Evolutionary conservation across 2,113 vertebrate genomes (phyloP).

Genomic region (Dipodomys merriami): DNA sequence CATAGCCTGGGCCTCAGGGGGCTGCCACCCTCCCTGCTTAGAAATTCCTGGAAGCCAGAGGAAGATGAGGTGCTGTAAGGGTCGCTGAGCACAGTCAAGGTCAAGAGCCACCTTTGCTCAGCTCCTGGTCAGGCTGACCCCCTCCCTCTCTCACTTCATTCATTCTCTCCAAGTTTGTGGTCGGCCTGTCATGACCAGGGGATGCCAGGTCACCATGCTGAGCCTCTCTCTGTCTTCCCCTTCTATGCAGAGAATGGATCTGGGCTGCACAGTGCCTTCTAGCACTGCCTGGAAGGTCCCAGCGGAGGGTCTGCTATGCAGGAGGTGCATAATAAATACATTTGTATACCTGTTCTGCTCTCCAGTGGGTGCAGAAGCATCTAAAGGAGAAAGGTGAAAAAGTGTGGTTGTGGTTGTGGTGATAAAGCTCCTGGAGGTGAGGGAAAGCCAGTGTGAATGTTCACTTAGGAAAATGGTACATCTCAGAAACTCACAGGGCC

Average conservation of each 20-base stretch:
- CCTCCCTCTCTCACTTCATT: neutral
- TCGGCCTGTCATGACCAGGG: neutral
- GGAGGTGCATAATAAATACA: neutral
- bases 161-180: neutral
- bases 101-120: neutral
- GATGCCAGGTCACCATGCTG: neutral
- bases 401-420: neutral
- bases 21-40: neutral
- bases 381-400: neutral
- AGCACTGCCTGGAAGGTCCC: neutral
- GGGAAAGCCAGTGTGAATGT: accelerated
- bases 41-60: neutral
- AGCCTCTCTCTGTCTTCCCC: neutral
- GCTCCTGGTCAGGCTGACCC: neutral
- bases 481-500: neutral
- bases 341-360: neutral
- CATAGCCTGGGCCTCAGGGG: accelerated
- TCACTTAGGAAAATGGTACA: neutral
- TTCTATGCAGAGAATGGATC: neutral
- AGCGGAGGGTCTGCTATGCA: neutral
- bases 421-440: neutral
- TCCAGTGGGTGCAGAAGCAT: neutral
- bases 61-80: neutral
- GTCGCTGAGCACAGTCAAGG: neutral
- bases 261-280: neutral